Percentiles rank a stretch among this genome's conserved stretches.
Conservation (phyloP, 1,140 invertebrate species). For the Phortica variegata region DNA sequence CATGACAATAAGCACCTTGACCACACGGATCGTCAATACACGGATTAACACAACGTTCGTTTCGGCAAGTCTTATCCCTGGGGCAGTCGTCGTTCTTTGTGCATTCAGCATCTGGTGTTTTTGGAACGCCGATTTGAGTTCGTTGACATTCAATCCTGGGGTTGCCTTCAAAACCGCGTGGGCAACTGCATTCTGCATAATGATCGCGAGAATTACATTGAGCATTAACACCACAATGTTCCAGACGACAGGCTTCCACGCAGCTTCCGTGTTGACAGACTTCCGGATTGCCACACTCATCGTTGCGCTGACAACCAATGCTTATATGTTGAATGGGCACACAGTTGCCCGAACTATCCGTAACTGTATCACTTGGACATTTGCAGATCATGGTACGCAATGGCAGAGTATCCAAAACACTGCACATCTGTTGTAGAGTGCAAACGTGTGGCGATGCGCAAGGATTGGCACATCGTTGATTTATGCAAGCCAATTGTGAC, state of each 20-base stretch:
- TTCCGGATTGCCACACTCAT: constrained; percentile 72
- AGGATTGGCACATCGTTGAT: constrained; percentile 73
- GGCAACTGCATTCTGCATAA: constrained; percentile 75
- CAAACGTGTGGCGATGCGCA: constrained; percentile 72
- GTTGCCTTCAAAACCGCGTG: constrained; percentile 77
- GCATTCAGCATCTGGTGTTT: constrained; percentile 67
- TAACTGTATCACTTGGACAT: constrained; percentile 73
- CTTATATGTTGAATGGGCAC: constrained; percentile 59
- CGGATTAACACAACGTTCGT: constrained; percentile 76
- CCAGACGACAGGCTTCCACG: constrained; percentile 73
- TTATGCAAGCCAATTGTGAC: constrained; percentile 72
- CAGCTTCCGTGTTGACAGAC: constrained; percentile 76
- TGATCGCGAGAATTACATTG: constrained; percentile 76
- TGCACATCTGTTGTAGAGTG: constrained; percentile 72
- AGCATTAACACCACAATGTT: constrained; percentile 81
- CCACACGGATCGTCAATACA: constrained; percentile 72
- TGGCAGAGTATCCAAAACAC: constrained; percentile 75
- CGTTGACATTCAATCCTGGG: constrained; percentile 76
- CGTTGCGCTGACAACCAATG: constrained; percentile 62
- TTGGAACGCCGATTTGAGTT: constrained; percentile 46
- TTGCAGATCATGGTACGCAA: constrained; percentile 78
- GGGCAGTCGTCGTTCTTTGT: constrained; percentile 74
- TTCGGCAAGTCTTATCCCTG: constrained; percentile 71
- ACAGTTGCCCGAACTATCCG: constrained; percentile 66
- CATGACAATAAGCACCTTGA: constrained; percentile 74